Base-by-base conservation (phyloP, 2,113 vertebrate species). In the Tetrax tetrax region DNA sequence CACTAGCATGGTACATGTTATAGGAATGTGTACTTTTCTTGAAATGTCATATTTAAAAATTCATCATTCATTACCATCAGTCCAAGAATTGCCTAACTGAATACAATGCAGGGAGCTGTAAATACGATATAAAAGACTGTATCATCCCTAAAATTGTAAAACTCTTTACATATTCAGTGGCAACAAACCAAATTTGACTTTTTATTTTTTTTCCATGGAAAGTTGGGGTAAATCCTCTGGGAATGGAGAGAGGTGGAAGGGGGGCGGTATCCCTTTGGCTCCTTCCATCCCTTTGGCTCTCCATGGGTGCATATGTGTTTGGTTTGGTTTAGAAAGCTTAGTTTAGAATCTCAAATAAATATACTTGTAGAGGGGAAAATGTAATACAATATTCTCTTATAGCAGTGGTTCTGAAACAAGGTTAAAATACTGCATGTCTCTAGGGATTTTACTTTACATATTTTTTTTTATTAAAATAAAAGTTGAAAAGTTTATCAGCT, bases 271-370 rank as follows among this genome's bases (percentile, higher is more conserved):
- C 63, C 14, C 20, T 45, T 93, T 86, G 41, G 6, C 19, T 91
- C 19, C 13, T 61, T 68, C 74, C 5, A 54, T 48, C 43, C 23
- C 24, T 59, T 61, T 94, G 35, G 12, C 27, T 56, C 19, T 81
- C 29, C 9, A 28, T 19, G 10, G 15, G 7, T 86, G 5, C 7
- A 17, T 7, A 7, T 20, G 21, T 29, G 9, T 17, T 68, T 77
- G 6, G 7, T 69, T 86, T 71, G 3, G 8, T 88, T 66, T 28
- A 71, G 65, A 91, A 66, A 70, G 35, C 74, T 93, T 77, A 19
- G 31, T 94, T 97, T 85, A 93, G 22, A 95, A 65, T 90, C 24
- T 53, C 65, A 93, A 48, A 6, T 12, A 84, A 91, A 60, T 88
- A 29, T 83, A 1, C 37, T 64, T 65, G 37, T 75, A 64, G 61